Percentiles rank a stretch among this genome's conserved stretches.
These are phyloP conservation scores for Sphaerophoria rueppellii DNA, from an alignment of 2,888 invertebrate genomes.

Conservation along the genomic window DNA sequence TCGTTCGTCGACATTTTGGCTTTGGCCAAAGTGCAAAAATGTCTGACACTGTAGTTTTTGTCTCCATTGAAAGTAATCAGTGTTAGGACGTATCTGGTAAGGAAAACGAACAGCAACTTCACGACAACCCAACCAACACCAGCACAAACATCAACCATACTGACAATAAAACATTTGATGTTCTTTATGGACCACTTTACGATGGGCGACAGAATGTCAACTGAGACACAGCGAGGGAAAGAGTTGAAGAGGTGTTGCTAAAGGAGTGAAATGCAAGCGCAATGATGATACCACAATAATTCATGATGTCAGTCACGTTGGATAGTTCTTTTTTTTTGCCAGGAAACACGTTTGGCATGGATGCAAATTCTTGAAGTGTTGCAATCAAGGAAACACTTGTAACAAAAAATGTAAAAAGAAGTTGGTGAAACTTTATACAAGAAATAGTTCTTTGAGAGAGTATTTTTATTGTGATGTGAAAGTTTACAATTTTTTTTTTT, in stretches of 20 bases:
- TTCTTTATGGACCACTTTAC: conserved; percentile 30
- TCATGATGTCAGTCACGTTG: conserved; percentile 69
- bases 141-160: not conserved
- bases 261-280: conserved; percentile 58
- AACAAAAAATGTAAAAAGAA: not conserved
- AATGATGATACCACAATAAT: conserved; percentile 68
- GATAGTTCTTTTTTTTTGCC: conserved; percentile 6
- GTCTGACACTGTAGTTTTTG: conserved; percentile 69
- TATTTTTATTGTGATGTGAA: too few relatives aligned
- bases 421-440: not conserved
- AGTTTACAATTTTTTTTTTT: too few relatives aligned
- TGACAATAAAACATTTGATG: conserved; percentile 29
- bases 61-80: conserved; percentile 63
- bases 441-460: not conserved
- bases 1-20: conserved; percentile 20
- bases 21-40: conserved; percentile 67
- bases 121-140: not conserved
- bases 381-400: conserved; percentile 52
- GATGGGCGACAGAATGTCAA: conserved; percentile 56
- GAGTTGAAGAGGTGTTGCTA: conserved; percentile 28
- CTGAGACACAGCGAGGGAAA: conserved; percentile 1
- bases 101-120: conserved; percentile 47
- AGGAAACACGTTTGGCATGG: conserved; percentile 62
- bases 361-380: conserved; percentile 70
- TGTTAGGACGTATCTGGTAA: conserved; percentile 47